These are phyloP conservation scores for Phylloscopus collybita DNA, from an alignment of 2,797 vertebrate species.

Conservation along the genomic window DNA sequence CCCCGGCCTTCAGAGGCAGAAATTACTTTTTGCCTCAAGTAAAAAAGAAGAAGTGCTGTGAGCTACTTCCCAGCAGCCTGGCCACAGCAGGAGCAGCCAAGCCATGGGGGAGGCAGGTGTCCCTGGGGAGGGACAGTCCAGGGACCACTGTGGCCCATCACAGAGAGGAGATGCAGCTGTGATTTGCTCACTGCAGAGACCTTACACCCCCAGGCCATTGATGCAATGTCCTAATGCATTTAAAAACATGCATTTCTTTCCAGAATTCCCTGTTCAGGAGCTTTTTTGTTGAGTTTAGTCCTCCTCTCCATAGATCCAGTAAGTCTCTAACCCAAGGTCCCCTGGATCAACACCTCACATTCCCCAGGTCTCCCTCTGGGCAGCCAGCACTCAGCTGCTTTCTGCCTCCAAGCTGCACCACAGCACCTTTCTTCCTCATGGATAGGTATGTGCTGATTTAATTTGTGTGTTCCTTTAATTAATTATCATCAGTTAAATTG, in stretches of 20 bases:
- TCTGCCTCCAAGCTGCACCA: background rate
- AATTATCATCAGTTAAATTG: slow-evolving; percentile 22
- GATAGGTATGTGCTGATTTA: background rate
- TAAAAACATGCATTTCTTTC: background rate
- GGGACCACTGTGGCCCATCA: background rate
- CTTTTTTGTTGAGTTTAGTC: background rate
- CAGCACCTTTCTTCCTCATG: background rate
- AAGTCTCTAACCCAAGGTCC: accelerated
- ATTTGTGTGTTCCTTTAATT: background rate
- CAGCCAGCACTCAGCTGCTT: accelerated
- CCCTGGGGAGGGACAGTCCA: background rate
- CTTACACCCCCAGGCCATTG: background rate
- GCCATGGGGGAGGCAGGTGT: background rate
- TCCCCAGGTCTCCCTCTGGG: accelerated
- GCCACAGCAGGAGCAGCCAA: background rate
- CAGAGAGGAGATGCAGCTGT: accelerated
- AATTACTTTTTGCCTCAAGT: background rate
- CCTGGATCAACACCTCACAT: accelerated
- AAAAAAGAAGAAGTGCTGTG: background rate
- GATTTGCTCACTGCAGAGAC: background rate
- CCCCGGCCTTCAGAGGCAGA: background rate
- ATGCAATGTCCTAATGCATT: background rate
- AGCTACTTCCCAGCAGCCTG: background rate
- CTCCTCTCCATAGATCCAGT: background rate
- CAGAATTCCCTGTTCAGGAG: background rate